phyloP scores from a whole-genome alignment of 1,140 invertebrate genomes.

The Tribolium castaneum region DNA sequence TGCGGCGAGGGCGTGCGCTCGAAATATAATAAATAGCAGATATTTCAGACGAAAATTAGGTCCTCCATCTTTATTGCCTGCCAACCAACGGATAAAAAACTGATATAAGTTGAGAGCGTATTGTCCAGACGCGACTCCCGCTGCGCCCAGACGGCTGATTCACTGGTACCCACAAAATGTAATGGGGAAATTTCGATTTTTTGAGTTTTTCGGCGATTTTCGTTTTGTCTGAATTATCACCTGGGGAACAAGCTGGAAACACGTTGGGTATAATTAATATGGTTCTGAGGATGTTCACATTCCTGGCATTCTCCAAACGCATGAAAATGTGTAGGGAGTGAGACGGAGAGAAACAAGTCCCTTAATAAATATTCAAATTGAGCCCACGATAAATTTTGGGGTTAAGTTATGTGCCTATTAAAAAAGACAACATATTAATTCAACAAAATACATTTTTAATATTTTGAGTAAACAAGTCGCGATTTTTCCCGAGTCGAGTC shows the following conservation, averaged over 20 bases:
- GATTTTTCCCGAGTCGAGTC: not conserved
- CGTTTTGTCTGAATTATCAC: conserved; percentile 35
- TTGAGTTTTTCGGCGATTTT: too few species aligned
- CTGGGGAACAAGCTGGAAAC: conserved; percentile 20
- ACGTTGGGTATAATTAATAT: conserved; percentile 51
- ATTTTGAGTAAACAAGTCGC: conserved; percentile 29
- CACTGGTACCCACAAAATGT: conserved; percentile 56
- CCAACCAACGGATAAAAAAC: conserved; percentile 58
- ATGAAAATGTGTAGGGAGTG: conserved; percentile 48
- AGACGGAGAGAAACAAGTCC: conserved; percentile 47
- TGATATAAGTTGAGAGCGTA: conserved; percentile 56
- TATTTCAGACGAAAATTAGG: conserved; percentile 59
- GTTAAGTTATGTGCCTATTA: conserved; percentile 58
- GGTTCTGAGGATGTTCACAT: conserved; percentile 49
- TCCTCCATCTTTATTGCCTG: conserved; percentile 60
- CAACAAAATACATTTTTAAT: conserved; percentile 58
- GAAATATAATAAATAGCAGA: conserved; percentile 53
- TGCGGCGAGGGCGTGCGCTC: conserved; percentile 11
- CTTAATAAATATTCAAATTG: conserved; percentile 60
- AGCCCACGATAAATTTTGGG: conserved; percentile 56
- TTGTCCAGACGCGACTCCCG: conserved; percentile 56
- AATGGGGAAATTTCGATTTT: conserved; percentile 24
- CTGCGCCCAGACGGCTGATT: conserved; percentile 55
- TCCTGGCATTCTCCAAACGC: conserved; percentile 54
- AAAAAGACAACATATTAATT: conserved; percentile 58